These are phyloP conservation scores for Lophochroa leadbeateri DNA, from an alignment of 2,113 vertebrate genomes.

Conservation along the genomic window DNA sequence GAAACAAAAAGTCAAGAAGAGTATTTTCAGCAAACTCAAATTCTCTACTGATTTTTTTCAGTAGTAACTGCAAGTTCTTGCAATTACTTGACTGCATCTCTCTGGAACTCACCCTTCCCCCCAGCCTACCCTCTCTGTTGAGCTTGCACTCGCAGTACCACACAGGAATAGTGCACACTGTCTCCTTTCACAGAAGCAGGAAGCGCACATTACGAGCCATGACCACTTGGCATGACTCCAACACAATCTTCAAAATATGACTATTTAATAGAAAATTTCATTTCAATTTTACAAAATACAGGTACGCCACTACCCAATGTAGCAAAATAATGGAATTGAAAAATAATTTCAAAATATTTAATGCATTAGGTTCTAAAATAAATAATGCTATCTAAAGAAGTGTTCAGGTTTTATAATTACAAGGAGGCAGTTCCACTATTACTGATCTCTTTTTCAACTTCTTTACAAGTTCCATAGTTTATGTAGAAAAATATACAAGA, in stretches of 20 bases:
- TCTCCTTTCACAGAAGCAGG: background rate
- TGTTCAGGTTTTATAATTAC: background rate
- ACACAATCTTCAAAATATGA: slow-evolving; percentile 9
- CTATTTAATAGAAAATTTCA: slow-evolving; percentile 54
- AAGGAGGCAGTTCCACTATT: background rate
- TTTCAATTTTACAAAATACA: slow-evolving; percentile 61
- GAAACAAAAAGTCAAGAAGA: background rate
- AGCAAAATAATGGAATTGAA: slow-evolving; percentile 46
- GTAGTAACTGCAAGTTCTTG: background rate
- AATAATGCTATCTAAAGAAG: slow-evolving; percentile 43
- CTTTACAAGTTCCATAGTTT: slow-evolving; percentile 52
- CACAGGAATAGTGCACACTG: background rate
- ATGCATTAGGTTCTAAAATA: slow-evolving; percentile 62
- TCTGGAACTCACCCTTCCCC: background rate
- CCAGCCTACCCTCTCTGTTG: background rate
- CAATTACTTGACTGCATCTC: background rate
- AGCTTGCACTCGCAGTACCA: background rate
- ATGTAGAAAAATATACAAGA: slow-evolving; percentile 61
- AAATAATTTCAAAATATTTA: slow-evolving; percentile 64
- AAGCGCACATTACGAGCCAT: background rate
- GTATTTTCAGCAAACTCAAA: background rate
- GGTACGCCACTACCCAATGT: background rate
- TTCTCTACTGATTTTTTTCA: background rate
- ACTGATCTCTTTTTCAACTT: slow-evolving; percentile 23
- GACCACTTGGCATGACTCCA: background rate